Base-by-base conservation (phyloP, 2,113 vertebrate genomes). In the Buteo buteo region DNA sequence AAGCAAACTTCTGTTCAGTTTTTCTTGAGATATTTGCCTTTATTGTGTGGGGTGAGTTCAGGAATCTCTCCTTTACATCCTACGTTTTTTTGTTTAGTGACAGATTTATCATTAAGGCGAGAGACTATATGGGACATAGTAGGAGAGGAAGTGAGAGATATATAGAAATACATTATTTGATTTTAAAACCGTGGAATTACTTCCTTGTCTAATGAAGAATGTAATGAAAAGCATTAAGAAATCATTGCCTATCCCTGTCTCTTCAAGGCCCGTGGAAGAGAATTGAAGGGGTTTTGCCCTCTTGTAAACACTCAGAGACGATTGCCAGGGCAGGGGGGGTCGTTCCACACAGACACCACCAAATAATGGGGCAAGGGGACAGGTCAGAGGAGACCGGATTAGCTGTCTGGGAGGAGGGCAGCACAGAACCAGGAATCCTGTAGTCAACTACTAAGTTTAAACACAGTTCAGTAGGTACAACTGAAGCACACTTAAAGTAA, bases 81-180 rank as follows among this genome's bases (percentile, higher is more conserved):
- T 57, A 2, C 5, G 12, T 2, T 20, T 81, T 65, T 85, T 78
- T n/a, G 31, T 90, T 69, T 72, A 65, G 19, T 86, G 80, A 94
- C 77, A 96, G 90, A 93, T 90, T 95, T 91, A 87, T 47, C 72
- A 49, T 21, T 22, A 77, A 82, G 44, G 44, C 61, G 67, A 90
- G 20, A 88, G n/a, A 9, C 34, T 90, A 38, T 34, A 40, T 29
- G 19, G 15, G 55, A 94, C 83, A 95, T 40, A 67, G 54, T 42
- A 69, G 58, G 72, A 96, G 86, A 90, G 40, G 72, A 96, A 94
- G 47, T 76, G 80, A 95, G 91, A 94, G 80, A 90, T 93, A 44
- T 67, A 92, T 92, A 77, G 86, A 78, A 96, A 91, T 72, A 72
- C 25, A 38, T 49, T 8, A 71, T 91, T 91, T 81, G 76, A 84